Evolutionary conservation across 2,113 vertebrate species (phyloP), one percentile per base, ranked within the genome.

Genomic region (Thunnus maccoyii): DNA sequence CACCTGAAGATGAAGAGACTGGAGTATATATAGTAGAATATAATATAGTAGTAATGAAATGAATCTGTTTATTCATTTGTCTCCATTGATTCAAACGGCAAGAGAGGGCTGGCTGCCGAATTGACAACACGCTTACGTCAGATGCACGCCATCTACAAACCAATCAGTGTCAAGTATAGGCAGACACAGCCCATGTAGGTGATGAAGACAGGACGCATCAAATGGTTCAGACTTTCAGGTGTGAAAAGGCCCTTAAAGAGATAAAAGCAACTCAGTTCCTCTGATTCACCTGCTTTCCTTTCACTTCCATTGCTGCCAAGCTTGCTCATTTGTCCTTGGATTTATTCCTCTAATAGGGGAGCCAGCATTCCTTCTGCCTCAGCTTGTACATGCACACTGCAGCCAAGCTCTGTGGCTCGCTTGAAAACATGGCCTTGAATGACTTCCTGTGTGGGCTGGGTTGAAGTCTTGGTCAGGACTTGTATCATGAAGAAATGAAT

Each of bases 241-340:
- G 36, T 41, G 36, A 8, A 41, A 41, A 41, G 8, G 36, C 36
- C 36, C 8, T 8, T 41, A 61, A 61, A 47, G 61, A 82, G 75
- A 81, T 67, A 74, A 83, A 77, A 22, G 22, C 17, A 0, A 58
- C 77, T 73, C 68, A 47, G 25, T 78, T 63, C 67, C 32, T 81
- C 57, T 71, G 44, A 73, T 83, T 84, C 9, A 27, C 67, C 76
- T 57, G 51, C 79, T 77, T 83, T 78, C 62, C 62, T 67, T 68
- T 81, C 72, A 64, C 67, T 75, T 83, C 69, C 72, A 65, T 10
- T 58, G 51, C 66, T 84, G 90, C 89, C 88, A 89, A 77, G 71
- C 61, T 61, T 82, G 44, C 72, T 89, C 81, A 85, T 89, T 88
- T 91, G 88, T 91, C 88, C 90, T 85, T 90, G 86, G 87, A 87